Evolutionary conservation across 2,113 vertebrate species (phyloP).

Genomic region (Donacobius atricapilla): DNA sequence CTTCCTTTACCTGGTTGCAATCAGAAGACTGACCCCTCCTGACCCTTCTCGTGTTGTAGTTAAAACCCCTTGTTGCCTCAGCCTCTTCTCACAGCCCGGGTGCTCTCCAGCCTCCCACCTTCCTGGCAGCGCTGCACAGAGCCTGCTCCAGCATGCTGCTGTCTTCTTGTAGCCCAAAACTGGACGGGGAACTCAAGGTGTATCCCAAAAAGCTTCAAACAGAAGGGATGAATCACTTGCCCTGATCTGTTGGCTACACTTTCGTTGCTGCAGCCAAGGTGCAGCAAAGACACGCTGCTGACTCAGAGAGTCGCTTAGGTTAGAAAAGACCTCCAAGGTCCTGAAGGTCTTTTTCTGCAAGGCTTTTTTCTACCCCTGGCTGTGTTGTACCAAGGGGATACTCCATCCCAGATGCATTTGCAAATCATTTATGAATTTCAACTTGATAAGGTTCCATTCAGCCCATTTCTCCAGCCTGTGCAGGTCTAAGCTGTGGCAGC

Average conservation of each 20-base stretch:
- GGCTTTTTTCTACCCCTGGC: not conserved
- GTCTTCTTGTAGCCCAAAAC: not conserved
- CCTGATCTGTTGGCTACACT: not conserved
- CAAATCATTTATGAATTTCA: not conserved
- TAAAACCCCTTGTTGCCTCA: not conserved
- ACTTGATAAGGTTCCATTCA: not conserved
- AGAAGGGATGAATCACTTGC: not conserved
- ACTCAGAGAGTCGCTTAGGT: not conserved
- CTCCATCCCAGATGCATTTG: not conserved
- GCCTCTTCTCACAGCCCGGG: not conserved
- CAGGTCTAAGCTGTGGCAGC: not conserved
- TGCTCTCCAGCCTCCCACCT: fast-evolving
- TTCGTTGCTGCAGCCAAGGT: not conserved
- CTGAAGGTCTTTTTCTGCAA: not conserved
- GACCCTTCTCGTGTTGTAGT: not conserved
- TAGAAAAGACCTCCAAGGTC: not conserved
- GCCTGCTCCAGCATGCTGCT: not conserved
- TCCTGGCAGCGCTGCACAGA: not conserved
- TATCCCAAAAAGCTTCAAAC: not conserved
- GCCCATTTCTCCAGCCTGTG: not conserved
- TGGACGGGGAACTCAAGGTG: not conserved
- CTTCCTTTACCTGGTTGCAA: not conserved
- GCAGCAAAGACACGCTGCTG: not conserved
- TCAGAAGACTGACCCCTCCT: not conserved
- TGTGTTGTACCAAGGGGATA: not conserved